phyloP scores from a whole-genome alignment of 2,888 invertebrate species.

The Drosophila robusta region DNA sequence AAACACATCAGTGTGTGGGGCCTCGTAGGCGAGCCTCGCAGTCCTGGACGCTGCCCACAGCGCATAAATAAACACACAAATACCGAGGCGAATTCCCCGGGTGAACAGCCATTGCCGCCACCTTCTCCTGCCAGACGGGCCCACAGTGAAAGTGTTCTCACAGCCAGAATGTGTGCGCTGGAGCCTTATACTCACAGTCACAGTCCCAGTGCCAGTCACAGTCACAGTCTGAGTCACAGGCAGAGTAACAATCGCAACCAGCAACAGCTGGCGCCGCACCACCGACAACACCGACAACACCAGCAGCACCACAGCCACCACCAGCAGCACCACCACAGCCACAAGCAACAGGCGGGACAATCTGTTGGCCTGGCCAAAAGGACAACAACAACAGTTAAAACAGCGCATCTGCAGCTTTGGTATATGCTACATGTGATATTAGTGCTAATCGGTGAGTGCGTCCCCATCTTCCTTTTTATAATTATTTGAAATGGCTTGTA shows the following conservation, averaged over 20 bases:
- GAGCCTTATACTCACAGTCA: constrained; percentile 48
- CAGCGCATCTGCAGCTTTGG: constrained; percentile 76
- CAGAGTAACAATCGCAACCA: constrained; percentile 30
- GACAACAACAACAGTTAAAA: constrained; percentile 39
- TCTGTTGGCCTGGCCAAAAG: constrained; percentile 38
- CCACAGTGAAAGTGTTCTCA: constrained; percentile 55
- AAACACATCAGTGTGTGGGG: constrained; percentile 66
- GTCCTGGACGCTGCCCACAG: constrained; percentile 27
- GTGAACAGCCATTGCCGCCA: not conserved
- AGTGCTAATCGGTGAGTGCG: constrained; percentile 84
- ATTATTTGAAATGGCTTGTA: constrained; percentile 50
- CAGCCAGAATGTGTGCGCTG: constrained; percentile 62
- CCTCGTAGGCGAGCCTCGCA: constrained; percentile 30
- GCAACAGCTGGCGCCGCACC: constrained; percentile 46
- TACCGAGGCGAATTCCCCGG: constrained; percentile 13
- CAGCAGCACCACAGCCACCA: constrained; percentile 38
- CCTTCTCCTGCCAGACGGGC: not conserved
- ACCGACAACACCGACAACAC: constrained; percentile 36
- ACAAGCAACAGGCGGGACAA: constrained; percentile 59
- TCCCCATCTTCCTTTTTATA: constrained; percentile 26
- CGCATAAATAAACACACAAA: constrained; percentile 49
- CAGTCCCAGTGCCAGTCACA: constrained; percentile 15
- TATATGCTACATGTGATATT: constrained; percentile 83
- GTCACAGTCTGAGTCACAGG: constrained; percentile 5
- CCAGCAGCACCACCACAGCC: constrained; percentile 39